These are phyloP conservation scores for Coregonus ussuriensis DNA, from an alignment of 2,797 vertebrate species.

Conservation along the genomic window DNA sequence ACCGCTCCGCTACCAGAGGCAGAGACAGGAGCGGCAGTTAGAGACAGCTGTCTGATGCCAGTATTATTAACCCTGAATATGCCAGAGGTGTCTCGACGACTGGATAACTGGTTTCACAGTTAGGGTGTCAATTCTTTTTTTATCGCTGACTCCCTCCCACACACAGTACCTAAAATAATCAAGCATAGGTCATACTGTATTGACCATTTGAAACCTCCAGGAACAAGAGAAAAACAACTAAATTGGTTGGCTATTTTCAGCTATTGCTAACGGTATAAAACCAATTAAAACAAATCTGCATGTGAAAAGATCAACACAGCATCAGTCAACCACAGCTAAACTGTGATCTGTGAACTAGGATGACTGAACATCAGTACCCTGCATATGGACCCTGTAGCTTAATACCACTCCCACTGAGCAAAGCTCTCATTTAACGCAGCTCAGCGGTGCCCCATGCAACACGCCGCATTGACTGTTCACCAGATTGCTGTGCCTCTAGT, in stretches of 20 bases:
- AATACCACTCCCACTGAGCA: not conserved
- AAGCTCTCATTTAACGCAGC: not conserved
- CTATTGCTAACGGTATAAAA: no score
- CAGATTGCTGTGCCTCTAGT: conserved; percentile 26
- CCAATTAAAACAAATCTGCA: no score
- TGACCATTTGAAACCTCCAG: not conserved
- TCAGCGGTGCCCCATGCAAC: not conserved
- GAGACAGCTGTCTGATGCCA: not conserved
- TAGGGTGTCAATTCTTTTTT: not conserved
- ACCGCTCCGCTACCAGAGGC: conserved; percentile 4
- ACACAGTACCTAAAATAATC: not conserved
- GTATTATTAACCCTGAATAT: conserved; percentile 4
- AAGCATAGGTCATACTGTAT: not conserved
- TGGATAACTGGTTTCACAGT: not conserved
- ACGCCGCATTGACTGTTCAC: conserved; percentile 26
- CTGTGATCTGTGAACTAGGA: no score
- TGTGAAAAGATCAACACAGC: no score
- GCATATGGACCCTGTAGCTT: not conserved
- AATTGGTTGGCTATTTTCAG: no score
- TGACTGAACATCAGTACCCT: no score
- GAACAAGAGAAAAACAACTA: no score
- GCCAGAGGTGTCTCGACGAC: not conserved
- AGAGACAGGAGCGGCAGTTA: not conserved
- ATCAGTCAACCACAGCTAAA: no score
- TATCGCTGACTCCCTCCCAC: not conserved